These are phyloP conservation scores for Catostylus mosaicus DNA, from an alignment of 30 jellyfish, hydroid and myxozoan genomes.

Conservation along the genomic window DNA sequence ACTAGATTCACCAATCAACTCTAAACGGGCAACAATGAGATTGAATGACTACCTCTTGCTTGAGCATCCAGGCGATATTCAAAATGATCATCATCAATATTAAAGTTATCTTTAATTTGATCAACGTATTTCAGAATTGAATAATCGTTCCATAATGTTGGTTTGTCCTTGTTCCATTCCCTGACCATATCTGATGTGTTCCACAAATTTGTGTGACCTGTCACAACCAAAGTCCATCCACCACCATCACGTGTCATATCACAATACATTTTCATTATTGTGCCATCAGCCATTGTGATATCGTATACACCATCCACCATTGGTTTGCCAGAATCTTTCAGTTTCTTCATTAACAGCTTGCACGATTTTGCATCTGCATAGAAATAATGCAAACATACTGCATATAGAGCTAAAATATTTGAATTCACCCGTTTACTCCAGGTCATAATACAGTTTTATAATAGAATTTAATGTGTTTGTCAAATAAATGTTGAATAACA, in stretches of 20 bases:
- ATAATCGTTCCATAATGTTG: constrained; percentile 64
- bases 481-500: too few relatives aligned
- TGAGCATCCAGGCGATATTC: constrained; percentile 91
- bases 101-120: constrained; percentile 64
- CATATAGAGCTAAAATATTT: too few relatives aligned
- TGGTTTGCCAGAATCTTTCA: constrained; percentile 30
- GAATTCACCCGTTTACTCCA: too few relatives aligned
- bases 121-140: constrained; percentile 84
- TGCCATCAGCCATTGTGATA: constrained; percentile 49
- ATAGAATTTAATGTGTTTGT: too few relatives aligned
- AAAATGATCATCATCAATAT: constrained; percentile 38
- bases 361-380: constrained; percentile 79
- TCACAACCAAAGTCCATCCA: constrained; percentile 94
- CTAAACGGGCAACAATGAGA: neutral
- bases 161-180: constrained; percentile 66
- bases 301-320: constrained; percentile 73
- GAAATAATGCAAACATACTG: neutral
- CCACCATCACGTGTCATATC: constrained; percentile 98
- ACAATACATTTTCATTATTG: constrained; percentile 72
- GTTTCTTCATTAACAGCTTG: constrained; percentile 48
- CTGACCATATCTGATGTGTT: constrained; percentile 65
- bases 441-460: too few relatives aligned
- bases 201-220: constrained; percentile 85
- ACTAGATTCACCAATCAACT: neutral
- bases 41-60: constrained; percentile 52